phyloP scores from a whole-genome alignment of 2,113 vertebrate genomes.

The Emydocephalus ijimae region DNA sequence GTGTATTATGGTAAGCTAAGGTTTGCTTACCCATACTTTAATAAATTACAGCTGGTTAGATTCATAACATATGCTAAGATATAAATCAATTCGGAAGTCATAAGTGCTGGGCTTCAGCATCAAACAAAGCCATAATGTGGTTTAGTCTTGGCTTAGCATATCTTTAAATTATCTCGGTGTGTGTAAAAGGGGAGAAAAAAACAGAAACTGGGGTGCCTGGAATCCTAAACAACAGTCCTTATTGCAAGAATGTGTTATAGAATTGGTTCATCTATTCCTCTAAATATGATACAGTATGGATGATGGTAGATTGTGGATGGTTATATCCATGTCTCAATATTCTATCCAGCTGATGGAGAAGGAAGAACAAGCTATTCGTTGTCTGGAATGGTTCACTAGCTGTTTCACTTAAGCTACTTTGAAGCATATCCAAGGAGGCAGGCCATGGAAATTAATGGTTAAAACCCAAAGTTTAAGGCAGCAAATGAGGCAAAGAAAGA shows the following conservation, averaged over 20 bases:
- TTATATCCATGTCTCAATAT: neutral
- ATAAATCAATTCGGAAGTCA: neutral
- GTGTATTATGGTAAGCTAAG: neutral
- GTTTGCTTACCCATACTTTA: neutral
- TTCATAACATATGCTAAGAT: neutral
- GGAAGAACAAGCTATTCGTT: neutral
- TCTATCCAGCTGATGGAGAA: neutral
- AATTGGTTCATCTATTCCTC: neutral
- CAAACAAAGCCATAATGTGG: neutral
- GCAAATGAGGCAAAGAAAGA: neutral
- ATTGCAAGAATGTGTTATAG: neutral
- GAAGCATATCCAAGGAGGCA: neutral
- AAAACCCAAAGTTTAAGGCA: neutral
- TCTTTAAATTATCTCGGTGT: neutral
- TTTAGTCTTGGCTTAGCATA: neutral
- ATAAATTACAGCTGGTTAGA: neutral
- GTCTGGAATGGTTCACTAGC: neutral
- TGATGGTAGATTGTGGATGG: neutral
- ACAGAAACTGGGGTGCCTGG: neutral
- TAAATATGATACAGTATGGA: neutral
- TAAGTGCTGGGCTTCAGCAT: neutral
- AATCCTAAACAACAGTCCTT: neutral
- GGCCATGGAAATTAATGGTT: neutral
- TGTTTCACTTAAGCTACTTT: neutral
- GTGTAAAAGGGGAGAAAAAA: neutral